A percentile compares a stretch with the other conserved stretches of the same genome.
Evolutionary conservation across 2,113 vertebrate species (phyloP).

Genomic region (Aspidoscelis tigris): DNA sequence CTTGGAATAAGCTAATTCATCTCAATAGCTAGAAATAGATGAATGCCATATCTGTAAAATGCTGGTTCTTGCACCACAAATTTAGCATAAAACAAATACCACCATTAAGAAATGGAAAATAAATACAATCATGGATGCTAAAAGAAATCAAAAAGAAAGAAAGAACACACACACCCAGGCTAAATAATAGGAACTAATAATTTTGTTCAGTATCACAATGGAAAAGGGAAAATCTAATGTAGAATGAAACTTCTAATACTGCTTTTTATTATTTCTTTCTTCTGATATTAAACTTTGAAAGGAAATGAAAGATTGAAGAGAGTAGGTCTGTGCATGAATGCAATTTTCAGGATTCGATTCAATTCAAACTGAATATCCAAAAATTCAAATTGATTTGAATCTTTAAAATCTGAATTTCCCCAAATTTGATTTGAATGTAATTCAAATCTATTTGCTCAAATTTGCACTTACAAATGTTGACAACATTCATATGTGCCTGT

Average conservation of each 20-base stretch:
- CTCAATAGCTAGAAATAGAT: background rate
- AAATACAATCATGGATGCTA: background rate
- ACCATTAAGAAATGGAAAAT: background rate
- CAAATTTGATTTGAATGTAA: no score
- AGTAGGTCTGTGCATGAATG: no score
- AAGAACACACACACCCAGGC: conserved; percentile 6
- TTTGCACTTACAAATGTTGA: no score
- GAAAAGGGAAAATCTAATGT: background rate
- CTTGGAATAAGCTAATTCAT: background rate
- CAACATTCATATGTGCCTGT: no score
- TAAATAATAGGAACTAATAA: conserved; percentile 17
- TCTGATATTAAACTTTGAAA: conserved; percentile 25
- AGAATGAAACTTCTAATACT: background rate
- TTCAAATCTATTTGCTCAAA: no score
- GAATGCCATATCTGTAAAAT: background rate
- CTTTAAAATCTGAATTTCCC: no score
- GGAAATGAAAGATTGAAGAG: background rate
- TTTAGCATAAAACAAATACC: background rate
- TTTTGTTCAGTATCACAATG: background rate
- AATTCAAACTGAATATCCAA: no score
- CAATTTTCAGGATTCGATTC: no score
- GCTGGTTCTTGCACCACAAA: background rate
- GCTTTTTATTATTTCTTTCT: conserved; percentile 23
- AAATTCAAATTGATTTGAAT: no score
- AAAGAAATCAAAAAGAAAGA: background rate